phyloP scores from a whole-genome alignment of 2,797 vertebrate genomes.

The Thripadectes ignobilis region DNA sequence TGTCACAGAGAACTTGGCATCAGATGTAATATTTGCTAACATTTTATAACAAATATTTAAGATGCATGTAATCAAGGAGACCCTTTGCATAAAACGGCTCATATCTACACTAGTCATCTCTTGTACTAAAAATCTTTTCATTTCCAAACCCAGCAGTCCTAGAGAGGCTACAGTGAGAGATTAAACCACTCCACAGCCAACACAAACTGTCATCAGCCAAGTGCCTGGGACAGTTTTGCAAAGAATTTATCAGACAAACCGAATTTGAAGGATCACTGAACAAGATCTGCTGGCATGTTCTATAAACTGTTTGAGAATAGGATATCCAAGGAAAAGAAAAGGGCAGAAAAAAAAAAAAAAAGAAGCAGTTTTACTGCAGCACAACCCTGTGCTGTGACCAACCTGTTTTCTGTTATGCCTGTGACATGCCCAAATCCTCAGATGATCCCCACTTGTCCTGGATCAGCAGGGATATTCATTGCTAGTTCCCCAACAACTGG shows the following conservation, averaged over 20 bases:
- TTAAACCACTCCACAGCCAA: neutral
- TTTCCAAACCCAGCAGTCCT: neutral
- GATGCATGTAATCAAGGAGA: neutral
- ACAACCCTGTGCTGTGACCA: neutral
- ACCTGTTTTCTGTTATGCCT: neutral
- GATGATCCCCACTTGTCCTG: neutral
- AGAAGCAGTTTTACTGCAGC: neutral
- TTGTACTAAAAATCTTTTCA: neutral
- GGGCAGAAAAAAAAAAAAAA: neutral
- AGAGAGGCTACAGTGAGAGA: neutral
- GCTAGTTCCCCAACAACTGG: neutral
- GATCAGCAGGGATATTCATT: neutral
- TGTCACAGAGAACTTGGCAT: neutral
- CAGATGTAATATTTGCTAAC: neutral
- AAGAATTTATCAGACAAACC: neutral
- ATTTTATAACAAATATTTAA: conserved; percentile 37
- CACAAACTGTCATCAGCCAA: neutral
- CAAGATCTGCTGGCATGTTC: neutral
- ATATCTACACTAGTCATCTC: conserved; percentile 9
- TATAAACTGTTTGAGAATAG: neutral
- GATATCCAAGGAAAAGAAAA: neutral
- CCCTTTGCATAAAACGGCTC: neutral
- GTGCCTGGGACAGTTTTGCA: neutral
- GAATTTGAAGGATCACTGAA: neutral
- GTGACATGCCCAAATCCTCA: neutral